Evolutionary conservation across 2,888 invertebrate species (phyloP).

Genomic region (Malacosoma neustria): DNA sequence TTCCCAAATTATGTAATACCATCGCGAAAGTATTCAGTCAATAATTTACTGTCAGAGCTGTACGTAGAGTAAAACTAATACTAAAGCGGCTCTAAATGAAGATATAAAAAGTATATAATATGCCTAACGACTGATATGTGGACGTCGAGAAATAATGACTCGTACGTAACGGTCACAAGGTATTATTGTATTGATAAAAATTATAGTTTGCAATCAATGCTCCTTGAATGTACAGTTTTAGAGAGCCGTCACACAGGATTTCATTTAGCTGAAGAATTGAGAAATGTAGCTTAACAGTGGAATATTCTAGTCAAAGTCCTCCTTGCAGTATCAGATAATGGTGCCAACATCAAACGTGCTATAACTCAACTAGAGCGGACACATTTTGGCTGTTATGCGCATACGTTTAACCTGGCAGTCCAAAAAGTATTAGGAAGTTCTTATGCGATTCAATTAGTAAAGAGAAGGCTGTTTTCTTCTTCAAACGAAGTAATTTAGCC

Average conservation of each 20-base stretch:
- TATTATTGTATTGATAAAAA: constrained; percentile 6
- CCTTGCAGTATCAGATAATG: constrained; percentile 11
- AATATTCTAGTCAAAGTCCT: constrained; percentile 3
- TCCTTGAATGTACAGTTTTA: constrained; percentile 3
- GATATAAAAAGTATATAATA: constrained; percentile 9
- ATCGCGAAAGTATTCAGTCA: no score
- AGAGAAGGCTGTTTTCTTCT: no score
- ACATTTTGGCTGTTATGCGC: constrained; percentile 16
- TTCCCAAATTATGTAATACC: no score
- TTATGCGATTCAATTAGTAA: no score
- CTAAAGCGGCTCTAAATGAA: constrained; percentile 6
- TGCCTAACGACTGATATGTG: constrained; percentile 11
- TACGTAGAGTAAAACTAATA: constrained; percentile 3
- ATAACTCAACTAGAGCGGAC: constrained; percentile 13
- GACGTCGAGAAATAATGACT: constrained; percentile 11
- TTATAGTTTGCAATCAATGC: constrained; percentile 3
- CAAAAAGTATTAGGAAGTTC: no score
- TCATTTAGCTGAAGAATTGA: constrained; percentile 2
- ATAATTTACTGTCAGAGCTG: no score
- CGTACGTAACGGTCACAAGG: no score
- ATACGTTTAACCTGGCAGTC: constrained; percentile 15
- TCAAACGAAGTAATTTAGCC: no score
- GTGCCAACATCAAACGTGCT: no score
- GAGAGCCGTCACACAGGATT: constrained; percentile 2
- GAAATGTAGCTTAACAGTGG: constrained; percentile 4